phyloP scores from a whole-genome alignment of 2,888 invertebrate species.

The Nymphalis polychloros region DNA sequence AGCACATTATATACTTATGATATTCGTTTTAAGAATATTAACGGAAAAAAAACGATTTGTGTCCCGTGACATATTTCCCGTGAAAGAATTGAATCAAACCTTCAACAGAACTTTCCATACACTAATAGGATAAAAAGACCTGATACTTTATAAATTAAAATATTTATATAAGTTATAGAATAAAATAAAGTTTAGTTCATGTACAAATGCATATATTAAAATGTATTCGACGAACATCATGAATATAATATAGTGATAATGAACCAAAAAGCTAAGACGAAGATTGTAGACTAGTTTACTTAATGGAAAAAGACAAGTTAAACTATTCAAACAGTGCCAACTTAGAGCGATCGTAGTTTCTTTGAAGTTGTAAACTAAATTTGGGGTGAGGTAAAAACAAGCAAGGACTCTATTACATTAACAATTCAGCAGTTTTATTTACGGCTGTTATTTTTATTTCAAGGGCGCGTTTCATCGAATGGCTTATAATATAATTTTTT shows the following conservation, averaged over 20 bases:
- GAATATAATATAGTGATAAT: not conserved
- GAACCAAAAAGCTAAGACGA: not conserved
- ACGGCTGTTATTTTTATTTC: not conserved
- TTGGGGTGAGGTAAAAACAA: conserved; percentile 23
- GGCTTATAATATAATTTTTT: not conserved
- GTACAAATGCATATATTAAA: too few relatives aligned
- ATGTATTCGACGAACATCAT: too few relatives aligned
- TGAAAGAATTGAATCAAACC: too few relatives aligned
- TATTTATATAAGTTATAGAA: too few relatives aligned
- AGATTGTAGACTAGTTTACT: conserved; percentile 10
- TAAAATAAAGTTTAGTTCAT: too few relatives aligned
- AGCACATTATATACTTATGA: not conserved
- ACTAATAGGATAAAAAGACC: too few relatives aligned
- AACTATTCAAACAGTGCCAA: conserved; percentile 15
- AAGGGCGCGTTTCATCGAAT: too few relatives aligned
- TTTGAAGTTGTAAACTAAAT: conserved; percentile 19
- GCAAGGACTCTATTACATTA: conserved; percentile 21
- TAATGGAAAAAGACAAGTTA: conserved; percentile 13
- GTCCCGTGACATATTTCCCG: not conserved
- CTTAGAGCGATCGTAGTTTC: conserved; percentile 4
- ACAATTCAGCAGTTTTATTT: conserved; percentile 5
- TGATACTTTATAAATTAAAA: too few relatives aligned
- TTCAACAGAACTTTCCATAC: too few relatives aligned
- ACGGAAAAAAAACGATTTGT: not conserved
- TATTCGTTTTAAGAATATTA: not conserved